Percentiles rank a stretch among this genome's conserved stretches.
phyloP scores from a whole-genome alignment of 2,888 invertebrate species.

The Amphipyra tragopoginis region DNA sequence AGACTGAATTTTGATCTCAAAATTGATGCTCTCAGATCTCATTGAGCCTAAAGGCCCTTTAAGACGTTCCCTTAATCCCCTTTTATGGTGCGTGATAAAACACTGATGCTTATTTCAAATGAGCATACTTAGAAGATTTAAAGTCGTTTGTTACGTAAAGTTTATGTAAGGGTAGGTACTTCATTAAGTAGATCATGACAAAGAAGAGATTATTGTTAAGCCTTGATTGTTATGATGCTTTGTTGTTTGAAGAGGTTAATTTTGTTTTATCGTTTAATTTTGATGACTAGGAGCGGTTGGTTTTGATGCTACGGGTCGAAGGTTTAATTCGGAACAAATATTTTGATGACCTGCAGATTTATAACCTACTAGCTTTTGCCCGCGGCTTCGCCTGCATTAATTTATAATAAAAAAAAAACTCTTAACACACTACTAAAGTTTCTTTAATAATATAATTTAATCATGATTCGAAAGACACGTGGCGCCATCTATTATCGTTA shows the following conservation, averaged over 20 bases:
- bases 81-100: constrained; percentile 53
- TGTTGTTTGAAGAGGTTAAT: constrained; percentile 15
- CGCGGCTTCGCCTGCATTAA: no score
- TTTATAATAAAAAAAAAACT: no score
- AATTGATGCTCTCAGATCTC: constrained; percentile 41
- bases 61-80: constrained; percentile 31
- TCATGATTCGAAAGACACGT: no score
- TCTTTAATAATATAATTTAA: no score
- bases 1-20: constrained; percentile 43
- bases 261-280: constrained; percentile 18
- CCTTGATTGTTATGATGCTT: constrained; percentile 8
- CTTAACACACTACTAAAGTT: no score
- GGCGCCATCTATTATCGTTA: no score
- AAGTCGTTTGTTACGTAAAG: constrained; percentile 27
- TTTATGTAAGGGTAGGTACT: constrained; percentile 24
- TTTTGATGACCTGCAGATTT: no score
- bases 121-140: constrained; percentile 38
- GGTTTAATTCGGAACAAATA: no score
- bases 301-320: no score
- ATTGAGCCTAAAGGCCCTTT: constrained; percentile 26
- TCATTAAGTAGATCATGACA: constrained; percentile 34
- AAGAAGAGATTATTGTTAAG: constrained; percentile 10
- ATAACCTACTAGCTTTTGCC: no score
- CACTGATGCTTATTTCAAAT: constrained; percentile 32
- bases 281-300: no score